Evolutionary conservation across 2,888 invertebrate genomes (phyloP), one percentile per base, ranked within the genome.

Genomic region (Conchocele bisecta): DNA sequence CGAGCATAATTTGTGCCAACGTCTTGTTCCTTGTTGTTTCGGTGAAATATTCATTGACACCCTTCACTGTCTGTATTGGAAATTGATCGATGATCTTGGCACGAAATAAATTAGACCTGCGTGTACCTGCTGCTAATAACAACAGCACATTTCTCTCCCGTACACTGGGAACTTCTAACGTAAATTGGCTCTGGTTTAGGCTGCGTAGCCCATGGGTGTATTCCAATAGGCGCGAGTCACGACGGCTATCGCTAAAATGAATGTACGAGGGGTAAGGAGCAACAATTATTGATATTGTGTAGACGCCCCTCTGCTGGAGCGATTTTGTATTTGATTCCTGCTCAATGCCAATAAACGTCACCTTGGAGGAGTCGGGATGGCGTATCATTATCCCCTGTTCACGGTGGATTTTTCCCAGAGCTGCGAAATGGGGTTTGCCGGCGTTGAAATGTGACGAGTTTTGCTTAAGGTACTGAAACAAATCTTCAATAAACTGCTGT

Each of bases 211-310:
- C 57, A 15, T 29, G 41, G 1, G 57, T 42, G 50, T 57, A 37
- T 65, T 74, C 68, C 24, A 44, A 58, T 29, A 74, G 50, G 15
- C 24, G 28, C 42, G 29, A 39, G n/a, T 67, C 53, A 7, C 51
- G n/a, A 17, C 37, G 35, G 13, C 46, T 56, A 35, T 61, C 48
- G 24, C 56, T 69, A 39, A 84, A 77, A 60, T 87, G 88, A 9
- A 82, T 72, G 51, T 88, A 87, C 3, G 86, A 82, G 13, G 88
- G 88, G 63, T 88, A 88, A 4, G 88, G 88, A 1, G 77, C 84
- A 3, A 84, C 81, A 22, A 88, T 72, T 3, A 83, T 61, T 17
- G 72, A 64, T 24, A 57, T 73, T 7, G 64, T 60, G 24, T 53
- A 41, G 31, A 74, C 46, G 11, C 61, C n/a, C n/a, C n/a, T 6